These are phyloP conservation scores for Zaprionus inermis DNA, from an alignment of 1,140 invertebrate species.

Conservation along the genomic window DNA sequence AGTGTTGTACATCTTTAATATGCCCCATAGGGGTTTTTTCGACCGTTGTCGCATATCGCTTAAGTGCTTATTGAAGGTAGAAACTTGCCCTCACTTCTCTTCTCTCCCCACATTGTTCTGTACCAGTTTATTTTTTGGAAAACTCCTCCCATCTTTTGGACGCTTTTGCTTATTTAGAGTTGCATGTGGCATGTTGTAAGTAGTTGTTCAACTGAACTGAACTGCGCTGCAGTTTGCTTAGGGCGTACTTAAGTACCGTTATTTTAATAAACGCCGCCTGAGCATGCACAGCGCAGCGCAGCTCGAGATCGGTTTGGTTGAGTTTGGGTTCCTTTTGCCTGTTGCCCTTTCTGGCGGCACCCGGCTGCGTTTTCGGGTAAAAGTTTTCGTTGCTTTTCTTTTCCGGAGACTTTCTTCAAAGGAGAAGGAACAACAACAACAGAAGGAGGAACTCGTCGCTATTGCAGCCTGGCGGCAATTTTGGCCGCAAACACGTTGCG, in stretches of 20 bases:
- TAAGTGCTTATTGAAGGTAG: conserved; percentile 60
- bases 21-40: background rate
- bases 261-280: conserved; percentile 79
- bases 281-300: conserved; percentile 52
- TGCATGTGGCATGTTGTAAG: conserved; percentile 32
- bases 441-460: conserved; percentile 11
- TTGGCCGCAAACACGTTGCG: conserved; percentile 33
- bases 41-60: conserved; percentile 16
- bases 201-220: conserved; percentile 43
- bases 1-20: background rate
- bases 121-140: conserved; percentile 17
- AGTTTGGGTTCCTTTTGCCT: background rate
- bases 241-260: conserved; percentile 79
- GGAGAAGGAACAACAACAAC: conserved; percentile 15
- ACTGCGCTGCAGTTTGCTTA: conserved; percentile 74
- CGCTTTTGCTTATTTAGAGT: conserved; percentile 34
- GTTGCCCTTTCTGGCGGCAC: background rate
- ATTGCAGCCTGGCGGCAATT: conserved; percentile 31
- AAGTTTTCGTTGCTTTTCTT: conserved; percentile 46
- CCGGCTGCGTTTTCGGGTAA: conserved; percentile 29
- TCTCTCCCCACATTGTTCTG: conserved; percentile 22
- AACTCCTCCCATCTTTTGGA: conserved; percentile 32
- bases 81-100: background rate
- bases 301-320: conserved; percentile 1
- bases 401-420: conserved; percentile 62